Evolutionary conservation across 2,888 invertebrate genomes (phyloP), one percentile per base, ranked within the genome.

Genomic region (Xestia xanthographa): DNA sequence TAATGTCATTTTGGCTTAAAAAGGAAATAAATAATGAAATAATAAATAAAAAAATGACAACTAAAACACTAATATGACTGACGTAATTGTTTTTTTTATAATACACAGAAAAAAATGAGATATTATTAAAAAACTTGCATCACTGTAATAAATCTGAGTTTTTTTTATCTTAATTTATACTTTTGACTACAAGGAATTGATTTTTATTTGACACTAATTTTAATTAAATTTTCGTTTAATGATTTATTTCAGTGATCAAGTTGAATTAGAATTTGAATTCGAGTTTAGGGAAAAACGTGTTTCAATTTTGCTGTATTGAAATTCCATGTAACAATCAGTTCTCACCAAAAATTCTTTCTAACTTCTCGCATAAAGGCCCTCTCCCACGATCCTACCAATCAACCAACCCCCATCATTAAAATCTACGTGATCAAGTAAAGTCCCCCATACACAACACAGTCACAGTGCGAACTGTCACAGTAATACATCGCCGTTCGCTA

Each of bases 31-130:
- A 89, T 87, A 88, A 81, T 62, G 66, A 56, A 66, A 75, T 66
- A 77, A 66, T 74, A 72, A 86, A 87, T 87, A 87, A 87, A 85
- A 79, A 77, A 81, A 79, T 60, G 75, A 60, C 65, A 80, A 72
- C 85, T 86, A 85, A 79, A 72, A 73, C 45, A 85, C 88, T 87
- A 86, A 80, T 65, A 83, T 87, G 88, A 88, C 87, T 87, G 86
- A 77, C 69, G 71, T 77, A 82, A 78, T 78, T 43, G 66, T 60
- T 71, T 82, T 84, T 77, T 84, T 79, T 75, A 79, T 63, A 62
- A 69, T 62, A 80, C 66, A 80, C 66, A 80, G 76, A 86, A 75
- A 68, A 75, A 78, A 77, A 76, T 20, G 66, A 75, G 70, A 75
- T 80, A 71, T 77, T 75, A 75, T 78, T 74, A 50, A 68, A 74